Percentiles rank a stretch among this genome's conserved stretches.
Evolutionary conservation across 1,140 invertebrate genomes (phyloP).

Genomic region (Zaprionus vittiger): DNA sequence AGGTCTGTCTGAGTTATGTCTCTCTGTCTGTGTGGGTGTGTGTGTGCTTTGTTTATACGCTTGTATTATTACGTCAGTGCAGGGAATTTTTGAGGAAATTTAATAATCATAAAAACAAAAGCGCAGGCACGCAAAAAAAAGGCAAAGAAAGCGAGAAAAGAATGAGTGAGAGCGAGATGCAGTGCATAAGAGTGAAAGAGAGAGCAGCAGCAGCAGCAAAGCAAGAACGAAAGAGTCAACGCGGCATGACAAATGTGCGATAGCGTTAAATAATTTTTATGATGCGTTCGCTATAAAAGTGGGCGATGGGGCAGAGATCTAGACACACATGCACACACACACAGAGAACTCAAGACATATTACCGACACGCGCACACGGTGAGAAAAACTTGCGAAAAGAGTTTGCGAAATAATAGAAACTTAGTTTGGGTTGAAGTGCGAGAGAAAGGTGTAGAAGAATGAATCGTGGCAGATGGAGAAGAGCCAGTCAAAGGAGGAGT

Average conservation of each 20-base stretch:
- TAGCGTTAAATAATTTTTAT: slow-evolving; percentile 82
- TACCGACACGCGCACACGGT: slow-evolving; percentile 36
- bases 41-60: slow-evolving; percentile 21
- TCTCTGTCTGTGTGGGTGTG: not conserved
- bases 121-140: slow-evolving; percentile 42
- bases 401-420: not conserved
- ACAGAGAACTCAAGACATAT: not conserved
- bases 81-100: slow-evolving; percentile 67
- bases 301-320: slow-evolving; percentile 20
- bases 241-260: slow-evolving; percentile 78
- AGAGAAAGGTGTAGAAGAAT: not conserved
- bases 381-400: not conserved
- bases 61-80: slow-evolving; percentile 64
- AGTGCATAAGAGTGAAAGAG: not conserved
- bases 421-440: too few relatives aligned
- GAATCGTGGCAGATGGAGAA: accelerated
- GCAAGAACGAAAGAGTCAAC: slow-evolving; percentile 61
- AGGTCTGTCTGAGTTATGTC: slow-evolving; percentile 18
- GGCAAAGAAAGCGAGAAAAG: slow-evolving; percentile 29
- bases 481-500: too few relatives aligned
- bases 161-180: not conserved
- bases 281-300: slow-evolving; percentile 72
- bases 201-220: slow-evolving; percentile 13
- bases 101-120: slow-evolving; percentile 78
- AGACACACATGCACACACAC: slow-evolving; percentile 8